These are phyloP conservation scores for Pediacus dermestoides DNA, from an alignment of 2,888 invertebrate species.

Conservation along the genomic window DNA sequence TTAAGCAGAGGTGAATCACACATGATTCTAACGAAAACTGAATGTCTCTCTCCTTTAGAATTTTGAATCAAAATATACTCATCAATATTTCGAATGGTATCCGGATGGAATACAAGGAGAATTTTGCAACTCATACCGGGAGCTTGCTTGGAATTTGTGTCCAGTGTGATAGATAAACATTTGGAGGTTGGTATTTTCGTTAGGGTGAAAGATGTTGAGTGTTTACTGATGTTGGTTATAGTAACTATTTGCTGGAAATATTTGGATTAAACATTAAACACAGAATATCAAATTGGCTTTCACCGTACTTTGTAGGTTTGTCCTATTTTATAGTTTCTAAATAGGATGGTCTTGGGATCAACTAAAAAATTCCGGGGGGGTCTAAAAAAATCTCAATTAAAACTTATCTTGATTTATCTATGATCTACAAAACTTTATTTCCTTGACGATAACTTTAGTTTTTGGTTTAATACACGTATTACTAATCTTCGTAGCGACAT, in stretches of 20 bases:
- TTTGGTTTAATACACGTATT: no score
- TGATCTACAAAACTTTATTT: no score
- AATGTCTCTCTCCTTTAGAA: constrained; percentile 34
- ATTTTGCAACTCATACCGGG: constrained; percentile 48
- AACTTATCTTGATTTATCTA: no score
- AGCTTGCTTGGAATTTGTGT: constrained; percentile 36
- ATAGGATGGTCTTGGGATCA: no score
- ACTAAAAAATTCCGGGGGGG: no score
- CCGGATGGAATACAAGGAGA: constrained; percentile 41
- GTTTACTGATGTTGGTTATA: constrained; percentile 38
- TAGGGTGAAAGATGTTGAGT: constrained; percentile 38
- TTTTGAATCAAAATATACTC: constrained; percentile 42
- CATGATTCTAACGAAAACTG: constrained; percentile 38
- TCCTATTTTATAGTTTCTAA: constrained; percentile 43
- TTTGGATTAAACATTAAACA: no score
- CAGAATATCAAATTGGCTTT: no score
- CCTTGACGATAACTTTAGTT: no score
- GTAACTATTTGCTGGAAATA: constrained; percentile 26
- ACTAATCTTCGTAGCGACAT: no score
- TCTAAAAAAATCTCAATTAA: no score
- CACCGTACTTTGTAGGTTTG: constrained; percentile 43
- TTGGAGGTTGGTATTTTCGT: constrained; percentile 33
- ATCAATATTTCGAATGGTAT: constrained; percentile 37
- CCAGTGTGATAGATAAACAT: constrained; percentile 36
- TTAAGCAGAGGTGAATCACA: constrained; percentile 45